A percentile compares a stretch with the other conserved stretches of the same genome.
phyloP scores from a whole-genome alignment of 2,888 invertebrate species.

The Heterodera filipjevi region DNA sequence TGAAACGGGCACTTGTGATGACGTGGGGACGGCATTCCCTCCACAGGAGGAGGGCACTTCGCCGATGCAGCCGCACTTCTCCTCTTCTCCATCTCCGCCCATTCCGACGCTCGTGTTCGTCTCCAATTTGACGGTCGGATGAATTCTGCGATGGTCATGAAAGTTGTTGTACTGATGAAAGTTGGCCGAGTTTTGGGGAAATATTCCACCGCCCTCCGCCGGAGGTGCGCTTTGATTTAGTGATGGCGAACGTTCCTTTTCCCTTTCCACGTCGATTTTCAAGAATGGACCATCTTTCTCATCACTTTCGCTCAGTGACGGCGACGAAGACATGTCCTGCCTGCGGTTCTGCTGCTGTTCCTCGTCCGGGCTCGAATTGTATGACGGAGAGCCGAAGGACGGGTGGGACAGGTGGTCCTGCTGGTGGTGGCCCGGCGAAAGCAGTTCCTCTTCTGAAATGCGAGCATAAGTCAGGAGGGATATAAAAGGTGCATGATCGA shows the following conservation, averaged over 20 bases:
- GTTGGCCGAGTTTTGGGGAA: not conserved
- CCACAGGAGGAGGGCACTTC: not conserved
- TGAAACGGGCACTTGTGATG: not conserved
- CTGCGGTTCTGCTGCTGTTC: not conserved
- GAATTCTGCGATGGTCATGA: not conserved
- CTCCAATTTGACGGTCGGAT: not conserved
- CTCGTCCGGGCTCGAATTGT: not conserved
- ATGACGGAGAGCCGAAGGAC: not conserved
- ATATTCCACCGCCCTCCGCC: not conserved
- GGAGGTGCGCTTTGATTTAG: not conserved
- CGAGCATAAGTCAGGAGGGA: not conserved
- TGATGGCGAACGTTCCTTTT: not conserved
- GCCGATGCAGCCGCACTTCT: not conserved
- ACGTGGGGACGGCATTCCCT: not conserved
- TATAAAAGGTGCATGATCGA: too few relatives aligned
- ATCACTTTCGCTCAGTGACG: slow-evolving; percentile 24
- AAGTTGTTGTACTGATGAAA: not conserved
- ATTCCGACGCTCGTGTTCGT: not conserved
- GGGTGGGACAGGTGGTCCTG: not conserved
- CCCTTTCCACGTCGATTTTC: not conserved
- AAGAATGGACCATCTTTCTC: not conserved
- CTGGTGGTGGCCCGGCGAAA: not conserved
- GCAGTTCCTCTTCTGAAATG: not conserved
- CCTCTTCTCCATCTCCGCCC: not conserved
- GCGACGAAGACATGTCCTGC: not conserved